Evolutionary conservation across 2,797 vertebrate genomes (phyloP).

Genomic region (Pseudocheirus occidentalis): DNA sequence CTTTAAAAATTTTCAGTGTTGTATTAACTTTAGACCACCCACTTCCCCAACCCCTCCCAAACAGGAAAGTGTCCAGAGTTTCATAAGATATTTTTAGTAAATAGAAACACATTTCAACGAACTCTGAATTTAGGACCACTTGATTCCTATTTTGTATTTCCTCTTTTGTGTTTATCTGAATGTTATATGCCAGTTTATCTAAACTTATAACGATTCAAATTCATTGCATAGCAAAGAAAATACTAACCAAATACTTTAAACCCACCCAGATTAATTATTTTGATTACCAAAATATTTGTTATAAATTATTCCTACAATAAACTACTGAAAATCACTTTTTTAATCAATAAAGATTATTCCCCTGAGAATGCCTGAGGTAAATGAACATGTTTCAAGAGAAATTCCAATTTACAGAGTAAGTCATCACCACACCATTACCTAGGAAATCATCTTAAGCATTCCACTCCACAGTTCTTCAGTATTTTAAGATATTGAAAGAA

Average conservation of each 20-base stretch:
- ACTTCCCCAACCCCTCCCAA: neutral
- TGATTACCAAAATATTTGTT: neutral
- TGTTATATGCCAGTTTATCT: neutral
- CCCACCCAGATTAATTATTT: neutral
- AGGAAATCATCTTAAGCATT: neutral
- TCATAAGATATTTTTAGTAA: slow-evolving; percentile 1
- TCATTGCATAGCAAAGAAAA: neutral
- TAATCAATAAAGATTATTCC: neutral
- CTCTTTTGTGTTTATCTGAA: neutral
- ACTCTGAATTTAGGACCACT: neutral
- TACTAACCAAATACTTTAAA: neutral
- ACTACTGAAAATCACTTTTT: neutral
- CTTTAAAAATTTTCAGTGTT: neutral
- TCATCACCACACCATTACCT: neutral
- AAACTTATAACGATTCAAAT: neutral
- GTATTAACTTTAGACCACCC: neutral
- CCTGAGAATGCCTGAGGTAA: neutral
- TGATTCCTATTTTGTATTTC: neutral
- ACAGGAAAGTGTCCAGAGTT: neutral
- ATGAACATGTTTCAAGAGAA: neutral
- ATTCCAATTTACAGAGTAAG: neutral
- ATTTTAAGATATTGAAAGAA: neutral
- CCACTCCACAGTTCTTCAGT: neutral
- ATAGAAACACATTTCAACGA: neutral
- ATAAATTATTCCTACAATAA: neutral